Evolutionary conservation across 2,113 vertebrate genomes (phyloP), one percentile per base, ranked within the genome.

Genomic region (Columba janthina): DNA sequence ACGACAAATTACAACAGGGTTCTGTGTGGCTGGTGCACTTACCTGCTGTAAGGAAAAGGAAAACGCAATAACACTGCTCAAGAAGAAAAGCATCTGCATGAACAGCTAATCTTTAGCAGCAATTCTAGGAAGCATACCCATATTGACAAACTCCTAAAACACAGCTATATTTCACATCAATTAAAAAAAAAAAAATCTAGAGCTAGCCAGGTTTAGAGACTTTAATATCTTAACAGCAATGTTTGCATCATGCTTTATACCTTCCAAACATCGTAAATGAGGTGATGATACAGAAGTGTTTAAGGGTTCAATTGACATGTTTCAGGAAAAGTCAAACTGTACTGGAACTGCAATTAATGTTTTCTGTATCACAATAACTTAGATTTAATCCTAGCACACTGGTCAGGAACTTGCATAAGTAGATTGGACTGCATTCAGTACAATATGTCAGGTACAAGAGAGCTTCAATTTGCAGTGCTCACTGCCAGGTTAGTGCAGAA

Each of bases 331-430:
- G 34, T 15, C 53, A 89, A 61, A 67, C 38, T 69, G 62, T 78
- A 77, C 24, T 57, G 40, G 32, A 91, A 74, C 22, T 75, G 77
- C 48, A 95, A 70, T 81, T 69, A 77, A 75, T 81, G 83, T 88
- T 90, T 95, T 81, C 79, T 81, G 62, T 51, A 88, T 25, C 54
- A 82, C 62, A 91, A 24, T 88, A 94, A 88, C 40, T 89, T 62
- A 72, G 66, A 73, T 88, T 88, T 89, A 95, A 88, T 79, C 87
- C 93, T 73, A 76, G 81, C n/a, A 57, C 11, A 22, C 70, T 69
- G 66, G 28, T 29, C 15, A 62, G 38, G 36, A 89, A 92, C 61
- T 84, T 71, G 42, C 53, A 9, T 92, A 94, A 96, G 20, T 42
- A 88, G 66, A 85, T 89, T 66, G 89, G 51, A 42, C 42, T 89